Conservation (phyloP, 2,888 invertebrate species). For the Drosophila lacicola region DNA sequence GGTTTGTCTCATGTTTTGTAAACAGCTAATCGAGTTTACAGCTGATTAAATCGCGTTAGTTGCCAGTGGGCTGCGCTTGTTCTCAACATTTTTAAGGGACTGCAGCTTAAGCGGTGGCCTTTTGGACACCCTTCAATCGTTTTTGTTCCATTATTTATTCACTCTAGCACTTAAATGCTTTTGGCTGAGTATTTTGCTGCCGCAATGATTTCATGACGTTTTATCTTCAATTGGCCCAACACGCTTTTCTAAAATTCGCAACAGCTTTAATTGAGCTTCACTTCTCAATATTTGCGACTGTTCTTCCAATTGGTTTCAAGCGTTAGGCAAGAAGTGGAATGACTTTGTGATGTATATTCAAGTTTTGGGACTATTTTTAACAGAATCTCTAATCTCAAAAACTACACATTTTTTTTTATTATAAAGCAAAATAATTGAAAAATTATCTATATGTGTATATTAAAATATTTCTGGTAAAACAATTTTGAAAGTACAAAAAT, state of each 20-base stretch:
- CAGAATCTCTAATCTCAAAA: neutral
- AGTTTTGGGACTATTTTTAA: neutral
- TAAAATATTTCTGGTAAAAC: neutral
- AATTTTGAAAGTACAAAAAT: neutral
- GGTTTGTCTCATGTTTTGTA: constrained; percentile 30
- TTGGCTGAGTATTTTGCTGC: constrained; percentile 45
- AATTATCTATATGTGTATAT: too few species aligned
- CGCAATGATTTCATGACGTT: constrained; percentile 64
- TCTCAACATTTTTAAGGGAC: constrained; percentile 4
- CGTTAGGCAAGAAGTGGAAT: constrained; percentile 8
- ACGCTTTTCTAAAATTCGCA: constrained; percentile 18
- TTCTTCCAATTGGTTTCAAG: constrained; percentile 6
- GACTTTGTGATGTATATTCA: neutral
- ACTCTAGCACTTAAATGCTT: constrained; percentile 57
- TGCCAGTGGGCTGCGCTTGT: constrained; percentile 23
- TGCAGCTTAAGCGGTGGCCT: constrained; percentile 22
- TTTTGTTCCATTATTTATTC: constrained; percentile 72
- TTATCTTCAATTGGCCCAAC: constrained; percentile 37
- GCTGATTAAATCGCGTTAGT: constrained; percentile 53
- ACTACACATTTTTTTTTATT: neutral
- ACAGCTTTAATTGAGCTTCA: constrained; percentile 38
- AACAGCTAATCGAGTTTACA: constrained; percentile 57
- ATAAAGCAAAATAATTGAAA: neutral
- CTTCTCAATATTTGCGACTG: constrained; percentile 12
- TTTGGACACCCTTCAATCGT: constrained; percentile 50